Percentiles rank a stretch among this genome's conserved stretches.
phyloP scores from a whole-genome alignment of 2,113 vertebrate species.

The Micronycteris hirsuta region DNA sequence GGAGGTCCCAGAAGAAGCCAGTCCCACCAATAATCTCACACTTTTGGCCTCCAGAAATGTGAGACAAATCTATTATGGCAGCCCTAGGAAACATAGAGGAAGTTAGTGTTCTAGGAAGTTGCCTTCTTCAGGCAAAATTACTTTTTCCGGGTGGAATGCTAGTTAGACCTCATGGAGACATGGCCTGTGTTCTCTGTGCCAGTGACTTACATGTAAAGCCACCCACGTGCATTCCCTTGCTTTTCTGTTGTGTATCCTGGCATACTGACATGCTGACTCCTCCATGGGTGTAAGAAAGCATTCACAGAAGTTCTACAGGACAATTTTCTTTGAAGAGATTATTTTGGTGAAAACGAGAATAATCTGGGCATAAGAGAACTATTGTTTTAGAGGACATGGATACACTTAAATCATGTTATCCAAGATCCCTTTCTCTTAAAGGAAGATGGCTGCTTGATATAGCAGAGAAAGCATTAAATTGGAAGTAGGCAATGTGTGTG shows the following conservation, averaged over 20 bases:
- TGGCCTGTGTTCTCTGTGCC: conserved; percentile 11
- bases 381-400: not conserved
- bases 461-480: not conserved
- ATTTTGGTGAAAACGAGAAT: not conserved
- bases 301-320: not conserved
- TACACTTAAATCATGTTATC: not conserved
- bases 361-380: not conserved
- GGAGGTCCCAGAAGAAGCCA: not conserved
- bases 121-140: not conserved
- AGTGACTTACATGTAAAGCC: not conserved
- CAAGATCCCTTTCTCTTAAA: not conserved
- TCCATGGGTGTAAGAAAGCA: not conserved
- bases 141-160: conserved; percentile 27
- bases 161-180: not conserved
- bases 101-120: not conserved
- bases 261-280: fast-evolving
- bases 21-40: not conserved
- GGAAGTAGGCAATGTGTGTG: not conserved
- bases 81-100: not conserved
- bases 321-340: not conserved
- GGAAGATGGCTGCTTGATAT: not conserved
- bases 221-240: not conserved
- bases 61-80: not conserved
- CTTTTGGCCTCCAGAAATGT: not conserved
- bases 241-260: not conserved